A percentile compares a stretch with the other conserved stretches of the same genome.
Conservation (phyloP, 2,797 vertebrate genomes). For the Sebastes variabilis region DNA sequence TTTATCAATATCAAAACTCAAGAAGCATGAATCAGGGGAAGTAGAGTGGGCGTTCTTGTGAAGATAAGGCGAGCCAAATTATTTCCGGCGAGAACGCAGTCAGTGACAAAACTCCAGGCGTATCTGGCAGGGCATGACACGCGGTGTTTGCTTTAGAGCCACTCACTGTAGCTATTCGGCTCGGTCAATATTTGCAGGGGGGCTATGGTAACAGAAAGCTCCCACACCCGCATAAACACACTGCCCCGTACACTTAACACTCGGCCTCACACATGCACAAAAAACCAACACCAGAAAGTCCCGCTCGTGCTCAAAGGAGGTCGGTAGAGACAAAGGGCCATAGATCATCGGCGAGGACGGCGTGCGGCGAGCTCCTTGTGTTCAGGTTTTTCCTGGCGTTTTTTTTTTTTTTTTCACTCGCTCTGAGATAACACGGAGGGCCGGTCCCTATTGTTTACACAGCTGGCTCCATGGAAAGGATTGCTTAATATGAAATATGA, state of each 20-base stretch:
- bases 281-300: constrained; percentile 62
- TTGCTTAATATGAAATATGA: constrained; percentile 87
- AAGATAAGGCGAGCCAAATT: constrained; percentile 14
- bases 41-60: background rate
- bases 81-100: constrained; percentile 25
- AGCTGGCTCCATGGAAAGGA: constrained; percentile 83
- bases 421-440: constrained; percentile 74
- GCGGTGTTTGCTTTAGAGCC: constrained; percentile 55
- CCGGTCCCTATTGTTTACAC: constrained; percentile 81
- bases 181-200: constrained; percentile 77
- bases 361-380: constrained; percentile 59
- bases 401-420: constrained; percentile 44
- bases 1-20: background rate
- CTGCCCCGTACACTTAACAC: constrained; percentile 20
- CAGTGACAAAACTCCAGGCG: constrained; percentile 42
- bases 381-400: constrained; percentile 55
- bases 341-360: constrained; percentile 63
- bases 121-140: constrained; percentile 39
- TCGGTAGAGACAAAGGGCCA: constrained; percentile 69
- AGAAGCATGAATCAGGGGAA: background rate
- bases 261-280: constrained; percentile 40
- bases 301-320: constrained; percentile 65
- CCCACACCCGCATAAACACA: constrained; percentile 64
- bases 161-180: constrained; percentile 67
- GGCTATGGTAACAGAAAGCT: constrained; percentile 73